Evolutionary conservation across 2,888 invertebrate genomes (phyloP).

Genomic region (Lottia scabra): DNA sequence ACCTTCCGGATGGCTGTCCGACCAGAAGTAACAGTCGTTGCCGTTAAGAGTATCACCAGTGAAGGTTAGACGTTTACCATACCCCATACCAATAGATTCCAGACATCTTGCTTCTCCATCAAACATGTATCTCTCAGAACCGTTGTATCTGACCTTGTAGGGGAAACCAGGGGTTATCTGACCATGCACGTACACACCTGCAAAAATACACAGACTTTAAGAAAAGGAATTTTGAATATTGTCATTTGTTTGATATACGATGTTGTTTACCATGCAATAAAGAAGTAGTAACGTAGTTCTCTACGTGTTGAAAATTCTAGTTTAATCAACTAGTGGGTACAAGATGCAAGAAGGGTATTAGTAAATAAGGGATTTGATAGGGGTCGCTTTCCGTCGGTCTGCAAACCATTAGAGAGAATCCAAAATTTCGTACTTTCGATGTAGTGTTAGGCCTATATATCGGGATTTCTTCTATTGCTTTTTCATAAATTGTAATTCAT

Average conservation of each 20-base stretch:
- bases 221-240: neutral
- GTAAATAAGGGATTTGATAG: no score
- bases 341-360: no score
- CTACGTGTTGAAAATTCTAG: no score
- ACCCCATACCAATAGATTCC: slow-evolving; percentile 80
- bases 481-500: no score
- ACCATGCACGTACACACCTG: slow-evolving; percentile 80
- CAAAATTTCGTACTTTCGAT: no score
- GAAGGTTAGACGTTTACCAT: slow-evolving; percentile 81
- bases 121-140: slow-evolving; percentile 76
- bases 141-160: slow-evolving; percentile 77
- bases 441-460: no score
- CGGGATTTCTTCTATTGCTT: no score
- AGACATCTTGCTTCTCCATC: slow-evolving; percentile 78
- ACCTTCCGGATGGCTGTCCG: slow-evolving; percentile 81
- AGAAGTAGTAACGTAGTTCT: no score
- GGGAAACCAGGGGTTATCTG: slow-evolving; percentile 81
- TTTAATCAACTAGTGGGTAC: no score
- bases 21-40: slow-evolving; percentile 79
- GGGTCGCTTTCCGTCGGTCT: no score
- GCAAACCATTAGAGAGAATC: no score
- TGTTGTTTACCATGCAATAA: neutral
- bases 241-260: neutral
- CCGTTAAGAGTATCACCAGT: slow-evolving; percentile 77
- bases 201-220: slow-evolving; percentile 28